These are phyloP conservation scores for Philopedon plagiatum DNA, from an alignment of 2,888 invertebrate genomes.

Conservation along the genomic window DNA sequence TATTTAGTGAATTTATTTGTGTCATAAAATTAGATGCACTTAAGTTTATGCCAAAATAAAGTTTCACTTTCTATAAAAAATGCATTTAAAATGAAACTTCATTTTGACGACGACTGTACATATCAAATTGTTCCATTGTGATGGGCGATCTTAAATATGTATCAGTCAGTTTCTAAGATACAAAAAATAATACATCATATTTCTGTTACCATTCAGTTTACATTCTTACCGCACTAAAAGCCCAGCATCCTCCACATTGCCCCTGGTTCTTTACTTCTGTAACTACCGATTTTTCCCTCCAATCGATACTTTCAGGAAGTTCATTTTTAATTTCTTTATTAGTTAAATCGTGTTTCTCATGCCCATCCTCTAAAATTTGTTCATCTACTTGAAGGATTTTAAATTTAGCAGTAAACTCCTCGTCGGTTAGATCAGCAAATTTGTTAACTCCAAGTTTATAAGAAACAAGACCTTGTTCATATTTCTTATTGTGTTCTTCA, in stretches of 20 bases:
- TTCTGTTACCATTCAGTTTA: too few species aligned
- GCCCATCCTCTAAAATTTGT: neutral
- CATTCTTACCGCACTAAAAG: slow-evolving; percentile 34
- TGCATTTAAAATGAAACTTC: too few species aligned
- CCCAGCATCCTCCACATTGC: slow-evolving; percentile 51
- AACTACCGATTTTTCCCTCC: slow-evolving; percentile 54
- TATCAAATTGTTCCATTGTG: too few species aligned
- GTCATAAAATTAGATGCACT: too few species aligned
- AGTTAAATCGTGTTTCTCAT: neutral
- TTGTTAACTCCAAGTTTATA: slow-evolving; percentile 49
- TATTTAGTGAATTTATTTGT: too few species aligned
- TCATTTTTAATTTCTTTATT: neutral
- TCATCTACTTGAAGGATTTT: slow-evolving; percentile 1
- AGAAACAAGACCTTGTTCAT: slow-evolving; percentile 43
- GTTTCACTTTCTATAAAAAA: too few species aligned
- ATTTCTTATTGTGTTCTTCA: slow-evolving; percentile 52
- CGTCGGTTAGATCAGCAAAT: slow-evolving; percentile 49
- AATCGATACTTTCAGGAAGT: slow-evolving; percentile 51
- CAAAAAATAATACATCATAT: too few species aligned
- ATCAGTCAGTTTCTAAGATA: too few species aligned
- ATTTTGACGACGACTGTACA: too few species aligned
- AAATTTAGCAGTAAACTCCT: slow-evolving; percentile 43
- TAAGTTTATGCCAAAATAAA: too few species aligned
- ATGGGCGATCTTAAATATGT: too few species aligned
- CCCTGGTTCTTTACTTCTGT: slow-evolving; percentile 54